These are phyloP conservation scores for Drusus annulatus DNA, from an alignment of 1,140 invertebrate genomes.

Conservation along the genomic window DNA sequence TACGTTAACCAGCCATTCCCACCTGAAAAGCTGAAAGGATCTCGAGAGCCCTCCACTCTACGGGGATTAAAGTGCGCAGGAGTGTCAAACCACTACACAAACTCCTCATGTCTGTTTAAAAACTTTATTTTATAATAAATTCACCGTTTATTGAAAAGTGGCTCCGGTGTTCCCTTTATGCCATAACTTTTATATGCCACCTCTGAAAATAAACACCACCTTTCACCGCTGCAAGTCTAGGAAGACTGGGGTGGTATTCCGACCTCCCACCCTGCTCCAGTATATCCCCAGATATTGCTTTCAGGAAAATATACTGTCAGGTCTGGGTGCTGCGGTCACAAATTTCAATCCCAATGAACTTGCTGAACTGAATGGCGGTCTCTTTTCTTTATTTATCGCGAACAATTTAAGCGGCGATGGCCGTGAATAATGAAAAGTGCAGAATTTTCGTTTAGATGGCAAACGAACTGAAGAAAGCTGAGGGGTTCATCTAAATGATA, in stretches of 20 bases:
- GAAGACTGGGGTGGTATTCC: background rate
- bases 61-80: constrained; percentile 27
- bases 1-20: background rate
- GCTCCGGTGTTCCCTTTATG: constrained; percentile 53
- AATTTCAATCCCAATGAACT: constrained; percentile 39
- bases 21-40: constrained; percentile 29
- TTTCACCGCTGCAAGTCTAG: constrained; percentile 20
- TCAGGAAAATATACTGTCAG: constrained; percentile 47
- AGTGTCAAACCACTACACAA: constrained; percentile 12
- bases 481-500: too few relatives aligned
- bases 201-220: constrained; percentile 14
- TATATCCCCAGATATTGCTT: constrained; percentile 25
- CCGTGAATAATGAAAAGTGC: background rate
- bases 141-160: constrained; percentile 54
- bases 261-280: background rate
- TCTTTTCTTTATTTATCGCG: constrained; percentile 31
- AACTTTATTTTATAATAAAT: constrained; percentile 59
- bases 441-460: too few relatives aligned
- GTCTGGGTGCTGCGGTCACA: constrained; percentile 15
- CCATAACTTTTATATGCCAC: constrained; percentile 53
- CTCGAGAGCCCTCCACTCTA: background rate
- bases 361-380: constrained; percentile 27
- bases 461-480: too few relatives aligned
- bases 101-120: constrained; percentile 46
- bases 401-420: constrained; percentile 22